Percentiles rank a stretch among this genome's conserved stretches.
These are phyloP conservation scores for Leucophenga montana DNA, from an alignment of 2,888 invertebrate genomes.

Conservation along the genomic window DNA sequence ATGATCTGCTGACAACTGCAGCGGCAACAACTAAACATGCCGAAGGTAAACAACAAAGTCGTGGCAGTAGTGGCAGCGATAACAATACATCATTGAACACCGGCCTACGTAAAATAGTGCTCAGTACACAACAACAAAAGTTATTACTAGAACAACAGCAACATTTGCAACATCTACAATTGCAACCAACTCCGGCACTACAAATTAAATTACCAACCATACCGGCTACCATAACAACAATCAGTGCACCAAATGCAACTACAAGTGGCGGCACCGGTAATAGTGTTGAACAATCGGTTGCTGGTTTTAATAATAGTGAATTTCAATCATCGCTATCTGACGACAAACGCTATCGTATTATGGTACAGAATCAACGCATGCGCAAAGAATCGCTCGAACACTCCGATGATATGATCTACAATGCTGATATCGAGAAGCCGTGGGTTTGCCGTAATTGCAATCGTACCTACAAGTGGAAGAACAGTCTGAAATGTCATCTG, in stretches of 20 bases:
- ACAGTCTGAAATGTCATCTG: slow-evolving; percentile 81
- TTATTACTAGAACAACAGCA: slow-evolving; percentile 64
- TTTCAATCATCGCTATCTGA: slow-evolving; percentile 60
- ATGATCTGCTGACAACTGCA: slow-evolving; percentile 65
- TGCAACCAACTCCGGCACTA: slow-evolving; percentile 64
- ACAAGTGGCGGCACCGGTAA: too few species aligned
- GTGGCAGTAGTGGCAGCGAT: background rate
- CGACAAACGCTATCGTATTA: slow-evolving; percentile 72
- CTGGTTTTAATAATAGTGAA: slow-evolving; percentile 48
- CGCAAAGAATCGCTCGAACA: slow-evolving; percentile 72
- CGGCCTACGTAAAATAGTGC: slow-evolving; percentile 42
- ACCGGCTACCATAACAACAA: slow-evolving; percentile 67
- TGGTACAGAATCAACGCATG: slow-evolving; percentile 72
- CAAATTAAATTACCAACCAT: slow-evolving; percentile 67
- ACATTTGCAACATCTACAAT: slow-evolving; percentile 62
- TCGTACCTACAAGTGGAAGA: slow-evolving; percentile 83
- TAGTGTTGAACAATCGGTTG: slow-evolving; percentile 44
- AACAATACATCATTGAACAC: too few species aligned
- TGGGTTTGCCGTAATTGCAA: slow-evolving; percentile 80
- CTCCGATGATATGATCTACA: slow-evolving; percentile 73
- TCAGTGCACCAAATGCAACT: slow-evolving; percentile 45
- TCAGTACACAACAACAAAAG: slow-evolving; percentile 51
- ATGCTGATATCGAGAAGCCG: slow-evolving; percentile 72
- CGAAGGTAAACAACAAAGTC: slow-evolving; percentile 45
- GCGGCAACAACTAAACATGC: slow-evolving; percentile 64